These are phyloP conservation scores for Mythimna ferrago DNA, from an alignment of 2,888 invertebrate genomes.

Conservation along the genomic window DNA sequence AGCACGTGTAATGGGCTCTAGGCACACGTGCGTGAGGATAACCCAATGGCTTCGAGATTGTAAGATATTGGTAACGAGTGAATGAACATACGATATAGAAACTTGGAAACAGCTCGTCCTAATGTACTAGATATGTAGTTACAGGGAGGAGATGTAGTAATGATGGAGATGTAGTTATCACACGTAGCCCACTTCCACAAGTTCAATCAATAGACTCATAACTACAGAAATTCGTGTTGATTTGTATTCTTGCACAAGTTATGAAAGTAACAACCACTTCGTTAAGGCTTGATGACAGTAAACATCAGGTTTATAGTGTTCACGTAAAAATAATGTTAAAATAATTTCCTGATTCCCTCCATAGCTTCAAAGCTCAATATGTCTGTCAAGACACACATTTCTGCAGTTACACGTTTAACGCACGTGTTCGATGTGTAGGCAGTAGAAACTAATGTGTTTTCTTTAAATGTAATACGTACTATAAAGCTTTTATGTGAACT, in stretches of 20 bases:
- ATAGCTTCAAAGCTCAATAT: not conserved
- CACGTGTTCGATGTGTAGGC: not conserved
- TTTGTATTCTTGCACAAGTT: not conserved
- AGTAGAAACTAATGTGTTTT: slow-evolving; percentile 21
- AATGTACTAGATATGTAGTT: not conserved
- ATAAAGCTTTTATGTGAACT: not conserved
- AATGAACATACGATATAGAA: not conserved
- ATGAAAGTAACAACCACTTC: not conserved
- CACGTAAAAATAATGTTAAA: not conserved
- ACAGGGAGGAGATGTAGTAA: not conserved
- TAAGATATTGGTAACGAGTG: not conserved
- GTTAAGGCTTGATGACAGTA: too few relatives aligned
- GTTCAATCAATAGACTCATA: not conserved
- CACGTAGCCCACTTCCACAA: not conserved
- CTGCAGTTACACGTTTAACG: not conserved
- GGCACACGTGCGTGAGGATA: too few relatives aligned
- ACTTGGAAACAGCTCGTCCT: too few relatives aligned
- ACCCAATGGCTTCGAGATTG: not conserved
- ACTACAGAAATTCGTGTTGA: not conserved
- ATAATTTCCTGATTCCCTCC: not conserved
- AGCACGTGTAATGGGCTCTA: too few relatives aligned
- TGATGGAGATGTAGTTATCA: not conserved
- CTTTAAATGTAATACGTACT: not conserved
- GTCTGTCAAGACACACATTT: slow-evolving; percentile 4
- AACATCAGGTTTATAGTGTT: not conserved